Evolutionary conservation across 37 sponge, comb jelly and placozoan species (phyloP).

Genomic region (Aplysina aerophoba): DNA sequence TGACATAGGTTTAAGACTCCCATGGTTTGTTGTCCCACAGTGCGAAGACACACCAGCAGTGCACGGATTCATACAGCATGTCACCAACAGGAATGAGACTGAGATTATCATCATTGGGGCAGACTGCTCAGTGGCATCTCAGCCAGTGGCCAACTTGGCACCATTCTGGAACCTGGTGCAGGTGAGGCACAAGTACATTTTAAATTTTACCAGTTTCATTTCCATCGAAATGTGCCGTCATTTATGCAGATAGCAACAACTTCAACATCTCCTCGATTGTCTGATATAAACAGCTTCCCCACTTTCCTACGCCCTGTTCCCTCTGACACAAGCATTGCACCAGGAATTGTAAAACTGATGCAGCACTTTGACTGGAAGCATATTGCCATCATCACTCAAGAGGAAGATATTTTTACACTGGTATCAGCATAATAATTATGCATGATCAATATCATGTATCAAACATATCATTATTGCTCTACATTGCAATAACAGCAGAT

Average conservation of each 20-base stretch:
- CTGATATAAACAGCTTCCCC: constrained; percentile 1
- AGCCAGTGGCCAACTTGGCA: constrained; percentile 35
- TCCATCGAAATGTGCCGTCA: not conserved
- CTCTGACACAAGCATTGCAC: not conserved
- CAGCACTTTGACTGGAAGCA: constrained; percentile 16
- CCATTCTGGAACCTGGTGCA: constrained; percentile 29
- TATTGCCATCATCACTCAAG: constrained; percentile 13
- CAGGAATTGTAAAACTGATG: constrained; percentile 13
- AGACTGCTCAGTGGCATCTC: constrained; percentile 36
- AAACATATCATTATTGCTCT: too few relatives aligned
- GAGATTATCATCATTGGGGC: constrained; percentile 30
- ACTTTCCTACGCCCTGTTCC: constrained; percentile 33
- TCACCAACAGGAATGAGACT: not conserved
- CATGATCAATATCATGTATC: not conserved
- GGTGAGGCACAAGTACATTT: too few relatives aligned
- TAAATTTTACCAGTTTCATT: too few relatives aligned
- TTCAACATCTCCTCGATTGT: constrained; percentile 55
- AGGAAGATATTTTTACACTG: constrained; percentile 23
- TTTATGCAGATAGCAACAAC: constrained; percentile 34
- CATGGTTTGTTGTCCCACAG: too few relatives aligned
- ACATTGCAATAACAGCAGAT: too few relatives aligned
- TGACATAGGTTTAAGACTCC: too few relatives aligned
- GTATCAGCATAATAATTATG: not conserved
- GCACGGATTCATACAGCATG: constrained; percentile 3
- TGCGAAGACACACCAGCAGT: constrained; percentile 12